Conservation (phyloP, 2,797 vertebrate species). For the Natrix natrix region DNA sequence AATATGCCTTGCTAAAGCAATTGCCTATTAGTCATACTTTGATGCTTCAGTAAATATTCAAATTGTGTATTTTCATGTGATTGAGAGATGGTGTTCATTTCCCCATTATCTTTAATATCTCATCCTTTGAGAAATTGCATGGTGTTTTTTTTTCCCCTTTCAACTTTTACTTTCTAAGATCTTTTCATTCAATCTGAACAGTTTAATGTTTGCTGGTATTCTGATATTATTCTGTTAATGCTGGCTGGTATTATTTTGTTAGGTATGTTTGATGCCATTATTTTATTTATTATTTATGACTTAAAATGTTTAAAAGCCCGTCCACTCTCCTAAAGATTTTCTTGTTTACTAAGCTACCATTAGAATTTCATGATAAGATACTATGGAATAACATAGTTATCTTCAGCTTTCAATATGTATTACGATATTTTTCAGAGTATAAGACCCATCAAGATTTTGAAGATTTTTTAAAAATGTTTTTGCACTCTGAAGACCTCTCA, state of each 20-base stretch:
- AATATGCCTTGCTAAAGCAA: neutral
- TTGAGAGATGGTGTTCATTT: neutral
- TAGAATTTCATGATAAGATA: neutral
- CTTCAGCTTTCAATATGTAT: neutral
- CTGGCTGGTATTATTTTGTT: neutral
- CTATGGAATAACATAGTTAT: neutral
- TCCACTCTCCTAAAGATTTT: neutral
- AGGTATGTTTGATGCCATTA: neutral
- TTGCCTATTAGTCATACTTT: neutral
- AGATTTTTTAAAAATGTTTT: no score
- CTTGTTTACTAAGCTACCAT: neutral
- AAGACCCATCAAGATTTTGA: no score
- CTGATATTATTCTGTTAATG: neutral
- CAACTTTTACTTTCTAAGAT: neutral
- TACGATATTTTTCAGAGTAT: no score
- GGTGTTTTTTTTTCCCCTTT: neutral
- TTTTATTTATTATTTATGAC: neutral
- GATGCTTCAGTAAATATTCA: neutral
- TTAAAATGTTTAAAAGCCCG: neutral
- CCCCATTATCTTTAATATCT: neutral
- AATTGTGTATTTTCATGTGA: neutral
- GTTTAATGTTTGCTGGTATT: neutral
- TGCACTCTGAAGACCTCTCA: no score
- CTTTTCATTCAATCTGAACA: neutral
- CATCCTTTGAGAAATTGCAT: neutral